Conservation (phyloP, 2,113 vertebrate species). For the Anolis carolinensis region DNA sequence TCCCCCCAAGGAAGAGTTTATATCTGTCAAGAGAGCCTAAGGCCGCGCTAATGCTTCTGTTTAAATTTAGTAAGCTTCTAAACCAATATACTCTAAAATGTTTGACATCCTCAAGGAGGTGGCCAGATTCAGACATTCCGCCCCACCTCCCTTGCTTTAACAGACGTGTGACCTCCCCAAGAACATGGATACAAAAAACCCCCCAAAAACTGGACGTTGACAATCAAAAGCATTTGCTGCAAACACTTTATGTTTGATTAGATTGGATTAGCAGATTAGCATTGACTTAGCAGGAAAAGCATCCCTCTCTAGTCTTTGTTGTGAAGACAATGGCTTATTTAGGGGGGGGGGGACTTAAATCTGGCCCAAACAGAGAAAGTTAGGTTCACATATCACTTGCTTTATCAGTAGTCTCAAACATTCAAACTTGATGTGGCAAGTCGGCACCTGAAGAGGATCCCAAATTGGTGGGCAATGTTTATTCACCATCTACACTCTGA, state of each 20-base stretch:
- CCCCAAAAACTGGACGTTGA: background rate
- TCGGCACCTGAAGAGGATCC: background rate
- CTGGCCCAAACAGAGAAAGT: constrained; percentile 42
- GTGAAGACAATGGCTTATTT: constrained; percentile 36
- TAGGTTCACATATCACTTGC: constrained; percentile 2
- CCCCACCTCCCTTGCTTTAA: background rate
- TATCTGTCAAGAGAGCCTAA: constrained; percentile 62
- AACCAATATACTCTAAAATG: constrained; percentile 36
- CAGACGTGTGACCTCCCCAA: background rate
- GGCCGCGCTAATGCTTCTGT: constrained; percentile 58
- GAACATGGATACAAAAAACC: background rate
- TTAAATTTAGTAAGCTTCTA: constrained; percentile 66
- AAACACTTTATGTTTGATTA: background rate
- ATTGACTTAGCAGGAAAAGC: background rate
- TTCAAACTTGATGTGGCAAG: background rate
- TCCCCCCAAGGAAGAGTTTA: constrained; percentile 69
- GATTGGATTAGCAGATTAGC: background rate
- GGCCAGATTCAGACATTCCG: constrained; percentile 42
- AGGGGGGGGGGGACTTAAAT: constrained; percentile 55
- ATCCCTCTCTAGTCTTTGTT: constrained; percentile 15
- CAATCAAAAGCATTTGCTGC: background rate
- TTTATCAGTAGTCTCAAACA: background rate
- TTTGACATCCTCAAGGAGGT: constrained; percentile 51
- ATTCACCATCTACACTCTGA: background rate
- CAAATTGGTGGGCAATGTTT: background rate